phyloP scores from a whole-genome alignment of 2,113 vertebrate species.

The Tympanuchus pallidicinctus region DNA sequence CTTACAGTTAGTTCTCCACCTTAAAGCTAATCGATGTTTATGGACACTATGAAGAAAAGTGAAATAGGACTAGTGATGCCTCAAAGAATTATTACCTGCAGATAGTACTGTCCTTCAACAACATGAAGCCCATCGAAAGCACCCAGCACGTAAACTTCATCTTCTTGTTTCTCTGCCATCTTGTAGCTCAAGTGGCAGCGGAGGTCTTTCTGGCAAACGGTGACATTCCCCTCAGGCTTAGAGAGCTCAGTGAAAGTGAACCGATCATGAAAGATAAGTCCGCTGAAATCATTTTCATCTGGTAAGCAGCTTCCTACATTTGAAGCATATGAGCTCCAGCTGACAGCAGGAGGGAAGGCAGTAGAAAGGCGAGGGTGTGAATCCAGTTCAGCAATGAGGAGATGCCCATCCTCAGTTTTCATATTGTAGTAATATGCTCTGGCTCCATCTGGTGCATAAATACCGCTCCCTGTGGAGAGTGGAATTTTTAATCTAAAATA shows the following conservation, averaged over 20 bases:
- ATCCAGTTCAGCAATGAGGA: slow-evolving; percentile 68
- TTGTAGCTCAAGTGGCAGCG: slow-evolving; percentile 76
- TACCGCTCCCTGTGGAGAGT: slow-evolving; percentile 68
- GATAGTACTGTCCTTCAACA: slow-evolving; percentile 74
- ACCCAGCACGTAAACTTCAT: slow-evolving; percentile 74
- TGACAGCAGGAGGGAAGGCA: background rate
- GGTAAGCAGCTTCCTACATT: background rate
- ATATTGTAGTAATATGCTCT: slow-evolving; percentile 71
- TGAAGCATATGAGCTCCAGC: slow-evolving; percentile 67
- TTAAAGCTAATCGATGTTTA: background rate
- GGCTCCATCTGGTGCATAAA: slow-evolving; percentile 65
- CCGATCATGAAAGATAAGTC: slow-evolving; percentile 67
- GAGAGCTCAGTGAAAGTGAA: slow-evolving; percentile 70
- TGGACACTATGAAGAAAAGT: background rate
- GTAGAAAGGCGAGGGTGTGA: slow-evolving; percentile 49
- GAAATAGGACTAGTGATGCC: background rate
- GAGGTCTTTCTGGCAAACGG: slow-evolving; percentile 75
- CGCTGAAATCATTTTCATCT: slow-evolving; percentile 32
- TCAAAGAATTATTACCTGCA: slow-evolving; percentile 69
- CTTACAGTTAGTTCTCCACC: background rate
- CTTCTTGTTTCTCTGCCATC: slow-evolving; percentile 49
- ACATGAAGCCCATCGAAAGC: slow-evolving; percentile 74
- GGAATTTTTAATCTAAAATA: background rate
- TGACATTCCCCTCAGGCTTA: slow-evolving; percentile 29
- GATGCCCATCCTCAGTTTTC: slow-evolving; percentile 67